Base-by-base conservation (phyloP, 2,113 vertebrate species). In the Callipepla californica region DNA sequence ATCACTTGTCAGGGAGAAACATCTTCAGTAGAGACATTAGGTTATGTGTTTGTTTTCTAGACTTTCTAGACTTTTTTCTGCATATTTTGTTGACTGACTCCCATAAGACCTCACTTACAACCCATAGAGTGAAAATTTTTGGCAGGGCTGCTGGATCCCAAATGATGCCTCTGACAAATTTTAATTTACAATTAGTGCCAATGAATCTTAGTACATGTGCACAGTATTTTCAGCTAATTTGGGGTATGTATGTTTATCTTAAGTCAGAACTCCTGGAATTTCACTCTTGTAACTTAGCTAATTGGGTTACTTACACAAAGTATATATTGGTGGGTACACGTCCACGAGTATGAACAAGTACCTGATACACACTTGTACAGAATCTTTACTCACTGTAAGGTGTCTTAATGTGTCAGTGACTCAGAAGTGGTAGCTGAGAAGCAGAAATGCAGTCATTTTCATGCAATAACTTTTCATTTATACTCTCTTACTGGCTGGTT, bases 271-370 rank as follows among this genome's bases (percentile, higher is more conserved):
- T 73, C 5, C n/a, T 26, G 58, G 34, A 75, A 51, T 69, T 47
- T 61, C 30, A 45, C 12, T 30, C 13, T 73, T 82, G 44, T 65
- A 82, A 69, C 7, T 55, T 25, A 63, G 13, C 21, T 28, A 57
- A 58, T 34, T 34, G 19, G 1, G 15, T 66, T 77, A n/a, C 9
- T 70, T 74, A 42, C 25, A 23, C 19, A n/a, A 61, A 4, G 9
- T 84, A 36, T n/a, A 18, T 48, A 10, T 1, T 89, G 38, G 3
- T 26, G 20, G 34, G 3, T 26, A 18, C 32, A 21, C 0, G 0
- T 53, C 42, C 7, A 16, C 26, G n/a, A 84, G 11, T 34, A 19
- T 17, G 59, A 47, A 81, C 59, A 38, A 78, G 30, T 78, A 68
- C 13, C 19, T 10, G 47, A 48, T 28, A 30, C 1, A 9, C 15